These are phyloP conservation scores for Leptinotarsa tumamoca DNA, from an alignment of 2,888 invertebrate genomes.

Conservation along the genomic window DNA sequence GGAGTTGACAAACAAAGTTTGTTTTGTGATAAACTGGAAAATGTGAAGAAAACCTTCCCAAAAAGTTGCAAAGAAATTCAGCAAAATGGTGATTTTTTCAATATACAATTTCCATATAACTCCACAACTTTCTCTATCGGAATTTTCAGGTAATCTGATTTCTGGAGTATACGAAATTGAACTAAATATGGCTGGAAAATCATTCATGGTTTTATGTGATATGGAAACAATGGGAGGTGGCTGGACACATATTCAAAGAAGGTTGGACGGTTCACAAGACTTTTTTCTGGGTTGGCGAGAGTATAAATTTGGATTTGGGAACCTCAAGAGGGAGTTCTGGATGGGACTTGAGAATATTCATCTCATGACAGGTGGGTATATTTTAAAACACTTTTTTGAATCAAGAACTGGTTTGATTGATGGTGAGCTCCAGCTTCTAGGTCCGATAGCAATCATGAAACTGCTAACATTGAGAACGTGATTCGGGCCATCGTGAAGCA, in stretches of 20 bases:
- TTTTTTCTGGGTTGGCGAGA: conserved; percentile 76
- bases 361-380: conserved; percentile 5
- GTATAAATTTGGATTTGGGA: conserved; percentile 78
- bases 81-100: not conserved
- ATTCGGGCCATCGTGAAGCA: no score
- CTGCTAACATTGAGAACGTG: no score
- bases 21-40: not conserved
- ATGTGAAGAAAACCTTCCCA: not conserved
- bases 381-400: no score
- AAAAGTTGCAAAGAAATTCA: conserved; percentile 15
- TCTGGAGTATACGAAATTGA: conserved; percentile 75
- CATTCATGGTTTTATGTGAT: conserved; percentile 76
- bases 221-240: conserved; percentile 73
- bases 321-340: conserved; percentile 78
- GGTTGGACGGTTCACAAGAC: conserved; percentile 74
- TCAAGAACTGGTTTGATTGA: no score
- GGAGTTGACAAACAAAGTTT: not conserved
- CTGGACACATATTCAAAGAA: conserved; percentile 78
- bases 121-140: no score
- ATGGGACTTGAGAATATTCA: conserved; percentile 77
- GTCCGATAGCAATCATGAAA: no score
- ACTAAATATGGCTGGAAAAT: conserved; percentile 68
- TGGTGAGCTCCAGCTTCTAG: no score
- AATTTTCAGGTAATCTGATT: not conserved
- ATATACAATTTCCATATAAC: not conserved